phyloP scores from a whole-genome alignment of 2,888 invertebrate species.

The Sinhomidia bicolor region DNA sequence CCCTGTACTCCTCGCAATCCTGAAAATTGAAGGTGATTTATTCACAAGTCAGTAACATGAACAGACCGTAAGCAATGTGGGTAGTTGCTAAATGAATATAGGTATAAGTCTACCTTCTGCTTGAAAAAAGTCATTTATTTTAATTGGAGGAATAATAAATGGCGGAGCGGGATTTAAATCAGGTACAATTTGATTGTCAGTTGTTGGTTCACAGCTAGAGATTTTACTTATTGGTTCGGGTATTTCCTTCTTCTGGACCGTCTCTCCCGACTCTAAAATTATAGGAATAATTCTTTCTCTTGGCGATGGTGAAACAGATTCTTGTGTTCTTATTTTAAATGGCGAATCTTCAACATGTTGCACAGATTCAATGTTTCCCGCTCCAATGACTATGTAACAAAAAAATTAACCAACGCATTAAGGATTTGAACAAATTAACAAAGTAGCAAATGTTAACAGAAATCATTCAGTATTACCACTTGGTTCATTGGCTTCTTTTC shows the following conservation, averaged over 20 bases:
- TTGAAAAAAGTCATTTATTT: constrained; percentile 74
- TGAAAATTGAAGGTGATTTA: constrained; percentile 39
- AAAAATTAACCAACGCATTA: not conserved
- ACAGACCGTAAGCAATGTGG: not conserved
- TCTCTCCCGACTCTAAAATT: constrained; percentile 43
- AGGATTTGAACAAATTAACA: not conserved
- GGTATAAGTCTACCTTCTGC: constrained; percentile 74
- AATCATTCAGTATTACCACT: not conserved
- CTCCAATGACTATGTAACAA: not conserved
- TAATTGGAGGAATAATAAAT: constrained; percentile 74
- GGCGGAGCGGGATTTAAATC: constrained; percentile 66
- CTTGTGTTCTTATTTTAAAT: not conserved
- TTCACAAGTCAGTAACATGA: not conserved
- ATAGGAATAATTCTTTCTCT: constrained; percentile 66
- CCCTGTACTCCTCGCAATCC: constrained; percentile 75
- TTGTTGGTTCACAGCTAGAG: not conserved
- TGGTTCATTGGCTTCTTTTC: constrained; percentile 18
- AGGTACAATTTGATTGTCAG: constrained; percentile 32
- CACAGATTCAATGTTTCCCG: not conserved
- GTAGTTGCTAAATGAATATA: not conserved
- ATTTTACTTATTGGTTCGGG: not conserved
- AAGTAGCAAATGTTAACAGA: not conserved
- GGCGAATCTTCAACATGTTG: not conserved
- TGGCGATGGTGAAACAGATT: not conserved
- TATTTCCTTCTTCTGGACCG: not conserved